Conservation (phyloP, 1,140 invertebrate genomes). For the Bombus haemorrhoidalis region DNA sequence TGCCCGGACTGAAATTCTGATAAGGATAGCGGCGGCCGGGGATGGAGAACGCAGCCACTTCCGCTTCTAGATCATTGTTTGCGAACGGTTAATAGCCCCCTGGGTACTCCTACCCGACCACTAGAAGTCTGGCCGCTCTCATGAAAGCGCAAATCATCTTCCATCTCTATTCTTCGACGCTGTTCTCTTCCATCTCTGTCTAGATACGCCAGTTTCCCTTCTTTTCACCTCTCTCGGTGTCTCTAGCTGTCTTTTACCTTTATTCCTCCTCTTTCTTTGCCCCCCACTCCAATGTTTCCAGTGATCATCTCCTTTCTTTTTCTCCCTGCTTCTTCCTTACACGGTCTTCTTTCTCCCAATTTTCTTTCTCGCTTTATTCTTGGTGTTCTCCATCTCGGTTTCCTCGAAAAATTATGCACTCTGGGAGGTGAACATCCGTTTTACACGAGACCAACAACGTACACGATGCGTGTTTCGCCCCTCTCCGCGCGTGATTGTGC, state of each 20-base stretch:
- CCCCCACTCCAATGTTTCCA: constrained; percentile 47
- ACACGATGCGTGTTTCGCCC: not conserved
- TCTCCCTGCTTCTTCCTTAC: not conserved
- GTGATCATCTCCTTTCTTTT: constrained; percentile 39
- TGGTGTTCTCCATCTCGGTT: constrained; percentile 57
- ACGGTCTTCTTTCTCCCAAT: no score
- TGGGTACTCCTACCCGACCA: constrained; percentile 74
- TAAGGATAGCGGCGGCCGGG: constrained; percentile 67
- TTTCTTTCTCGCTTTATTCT: constrained; percentile 41
- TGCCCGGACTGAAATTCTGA: constrained; percentile 76
- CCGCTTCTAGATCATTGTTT: constrained; percentile 81
- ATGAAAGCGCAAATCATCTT: constrained; percentile 64
- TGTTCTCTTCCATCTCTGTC: constrained; percentile 24
- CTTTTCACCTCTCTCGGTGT: constrained; percentile 13
- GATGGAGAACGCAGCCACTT: constrained; percentile 71
- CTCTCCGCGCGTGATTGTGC: no score
- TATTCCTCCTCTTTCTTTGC: not conserved
- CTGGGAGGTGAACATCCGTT: constrained; percentile 75
- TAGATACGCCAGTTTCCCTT: constrained; percentile 23
- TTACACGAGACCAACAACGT: constrained; percentile 58
- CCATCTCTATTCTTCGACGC: constrained; percentile 53
- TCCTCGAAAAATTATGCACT: constrained; percentile 74
- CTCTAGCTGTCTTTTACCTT: not conserved
- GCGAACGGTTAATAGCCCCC: constrained; percentile 80
- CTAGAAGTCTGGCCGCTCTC: constrained; percentile 71